A percentile compares a stretch with the other conserved stretches of the same genome.
Conservation (phyloP, 2,797 vertebrate species). For the Eutrigla gurnardus region DNA sequence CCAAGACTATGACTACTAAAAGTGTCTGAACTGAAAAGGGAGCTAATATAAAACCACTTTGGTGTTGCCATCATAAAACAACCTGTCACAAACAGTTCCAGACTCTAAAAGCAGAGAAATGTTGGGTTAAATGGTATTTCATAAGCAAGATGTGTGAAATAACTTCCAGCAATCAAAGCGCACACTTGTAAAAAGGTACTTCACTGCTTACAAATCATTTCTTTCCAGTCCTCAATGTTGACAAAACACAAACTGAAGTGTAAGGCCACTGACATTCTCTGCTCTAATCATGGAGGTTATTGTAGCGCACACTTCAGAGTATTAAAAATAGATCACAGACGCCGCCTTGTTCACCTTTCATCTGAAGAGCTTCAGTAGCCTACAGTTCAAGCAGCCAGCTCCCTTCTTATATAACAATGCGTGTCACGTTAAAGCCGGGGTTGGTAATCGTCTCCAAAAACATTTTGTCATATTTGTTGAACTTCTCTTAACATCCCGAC, state of each 20-base stretch:
- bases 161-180: slow-evolving; percentile 38
- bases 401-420: background rate
- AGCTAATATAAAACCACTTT: background rate
- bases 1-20: background rate
- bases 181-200: slow-evolving; percentile 12
- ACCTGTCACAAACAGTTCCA: background rate
- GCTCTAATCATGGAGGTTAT: slow-evolving; percentile 37
- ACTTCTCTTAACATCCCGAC: too few relatives aligned
- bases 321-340: slow-evolving; percentile 34
- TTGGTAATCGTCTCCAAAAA: too few relatives aligned
- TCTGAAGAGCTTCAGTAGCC: background rate
- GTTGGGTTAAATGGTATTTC: background rate
- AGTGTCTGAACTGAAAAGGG: background rate
- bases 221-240: slow-evolving; percentile 5
- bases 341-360: slow-evolving; percentile 5
- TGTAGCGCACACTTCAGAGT: slow-evolving; percentile 26
- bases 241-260: slow-evolving; percentile 29
- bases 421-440: slow-evolving; percentile 1
- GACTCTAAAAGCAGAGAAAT: background rate
- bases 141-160: background rate
- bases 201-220: slow-evolving; percentile 26
- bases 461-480: background rate
- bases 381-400: background rate
- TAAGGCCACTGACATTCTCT: slow-evolving; percentile 6
- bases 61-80: background rate